Evolutionary conservation across 2,797 vertebrate species (phyloP), one percentile per base, ranked within the genome.

Genomic region (Silurus lanzhouensis): DNA sequence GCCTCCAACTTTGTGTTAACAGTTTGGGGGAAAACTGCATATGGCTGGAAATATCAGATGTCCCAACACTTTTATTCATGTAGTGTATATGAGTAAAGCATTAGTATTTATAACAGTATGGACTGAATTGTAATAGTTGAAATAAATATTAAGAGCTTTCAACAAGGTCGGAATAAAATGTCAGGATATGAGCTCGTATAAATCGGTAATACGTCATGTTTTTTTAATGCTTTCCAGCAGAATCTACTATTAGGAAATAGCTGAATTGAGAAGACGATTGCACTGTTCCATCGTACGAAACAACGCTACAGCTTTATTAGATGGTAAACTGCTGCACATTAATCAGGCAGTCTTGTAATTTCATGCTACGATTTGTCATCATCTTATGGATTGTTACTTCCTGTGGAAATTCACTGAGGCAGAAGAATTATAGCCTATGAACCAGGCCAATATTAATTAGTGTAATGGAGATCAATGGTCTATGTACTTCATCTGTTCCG

Each of bases 381-480:
- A 20, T 71, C 19, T 71, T 71, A 71, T 44, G 31, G 38, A 71
- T 71, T 46, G 68, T 46, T 71, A 17, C 19, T 71, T 44, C 68
- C 38, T 71, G 38, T 46, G 38, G 38, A 71, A 19, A 44, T 44
- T 71, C 38, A 71, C 31, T 19, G 19, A 44, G 2, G 38, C 15
- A 71, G 17, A 71, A 44, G 38, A 71, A 46, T 44, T 46, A 71
- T 20, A 71, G 31, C 4, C 31, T 71, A 20, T 44, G 68, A 71
- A 71, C 31, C 68, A 20, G 68, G 71, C 5, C 2, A 44, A 55
- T 52, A 74, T 52, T 74, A 74, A 74, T 74, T 74, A 74, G 71
- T 15, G 13, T 74, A 52, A 74, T 25, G 13, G 22, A 74, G 46
- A 55, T 74, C 71, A 55, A 25, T 55, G 71, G 22, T 52, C 46